These are phyloP conservation scores for Scaptomyza hsui DNA, from an alignment of 1,140 invertebrate genomes.

Conservation along the genomic window DNA sequence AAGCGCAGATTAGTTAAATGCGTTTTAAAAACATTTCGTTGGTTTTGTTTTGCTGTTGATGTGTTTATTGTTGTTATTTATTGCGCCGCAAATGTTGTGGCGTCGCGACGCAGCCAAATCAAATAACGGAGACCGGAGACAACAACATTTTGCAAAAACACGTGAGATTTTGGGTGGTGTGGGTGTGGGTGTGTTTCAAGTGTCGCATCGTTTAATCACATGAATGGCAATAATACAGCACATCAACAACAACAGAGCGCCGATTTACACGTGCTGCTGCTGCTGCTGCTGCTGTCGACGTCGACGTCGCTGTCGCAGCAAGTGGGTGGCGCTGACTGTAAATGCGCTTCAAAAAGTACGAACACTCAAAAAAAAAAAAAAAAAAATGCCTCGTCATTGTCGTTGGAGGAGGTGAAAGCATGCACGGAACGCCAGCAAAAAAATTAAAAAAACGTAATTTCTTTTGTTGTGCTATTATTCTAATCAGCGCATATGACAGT, in stretches of 20 bases:
- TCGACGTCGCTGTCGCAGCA: slow-evolving; percentile 1
- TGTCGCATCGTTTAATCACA: slow-evolving; percentile 20
- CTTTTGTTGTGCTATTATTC: slow-evolving; percentile 50
- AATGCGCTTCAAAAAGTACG: slow-evolving; percentile 27
- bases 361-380: not conserved
- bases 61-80: slow-evolving; percentile 14
- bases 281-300: not conserved
- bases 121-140: slow-evolving; percentile 26
- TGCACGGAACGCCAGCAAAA: not conserved
- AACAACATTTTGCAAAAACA: slow-evolving; percentile 12
- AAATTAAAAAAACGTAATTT: slow-evolving; percentile 29
- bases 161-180: slow-evolving; percentile 19
- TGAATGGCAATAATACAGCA: not conserved
- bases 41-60: slow-evolving; percentile 5
- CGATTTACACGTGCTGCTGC: slow-evolving; percentile 33
- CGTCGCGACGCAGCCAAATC: slow-evolving; percentile 40
- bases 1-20: slow-evolving; percentile 43
- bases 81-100: slow-evolving; percentile 41
- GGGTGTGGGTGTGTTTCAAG: not conserved
- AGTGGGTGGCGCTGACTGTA: slow-evolving; percentile 32
- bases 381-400: slow-evolving; percentile 37
- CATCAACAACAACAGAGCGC: slow-evolving; percentile 6
- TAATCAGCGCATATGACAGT: slow-evolving; percentile 17
- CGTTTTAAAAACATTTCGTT: slow-evolving; percentile 34
- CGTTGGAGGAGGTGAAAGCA: slow-evolving; percentile 38